These are phyloP conservation scores for Mercenaria mercenaria DNA, from an alignment of 1,140 invertebrate genomes.

Conservation along the genomic window DNA sequence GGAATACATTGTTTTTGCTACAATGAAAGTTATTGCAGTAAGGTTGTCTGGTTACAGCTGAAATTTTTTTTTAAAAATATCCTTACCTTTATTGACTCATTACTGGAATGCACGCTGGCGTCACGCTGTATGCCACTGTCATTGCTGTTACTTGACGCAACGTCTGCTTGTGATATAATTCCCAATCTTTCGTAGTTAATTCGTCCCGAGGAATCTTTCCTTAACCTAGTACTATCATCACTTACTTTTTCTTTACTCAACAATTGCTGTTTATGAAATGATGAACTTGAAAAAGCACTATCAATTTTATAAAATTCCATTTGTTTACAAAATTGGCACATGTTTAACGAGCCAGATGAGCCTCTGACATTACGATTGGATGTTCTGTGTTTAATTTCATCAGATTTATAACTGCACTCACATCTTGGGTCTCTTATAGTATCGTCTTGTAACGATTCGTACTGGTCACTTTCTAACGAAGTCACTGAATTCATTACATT, in stretches of 20 bases:
- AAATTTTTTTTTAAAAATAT: too few relatives aligned
- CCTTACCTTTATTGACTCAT: conserved; percentile 81
- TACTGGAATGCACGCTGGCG: conserved; percentile 78
- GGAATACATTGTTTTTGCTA: too few relatives aligned
- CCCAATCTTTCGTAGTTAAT: conserved; percentile 49
- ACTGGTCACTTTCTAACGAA: conserved; percentile 34
- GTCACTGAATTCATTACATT: conserved; percentile 39
- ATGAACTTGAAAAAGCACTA: not conserved
- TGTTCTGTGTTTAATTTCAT: not conserved
- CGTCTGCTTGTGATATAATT: conserved; percentile 69
- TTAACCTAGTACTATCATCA: not conserved
- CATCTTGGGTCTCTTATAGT: conserved; percentile 13
- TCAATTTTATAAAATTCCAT: conserved; percentile 28
- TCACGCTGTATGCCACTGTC: conserved; percentile 83
- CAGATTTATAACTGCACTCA: conserved; percentile 18
- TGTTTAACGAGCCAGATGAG: conserved; percentile 23
- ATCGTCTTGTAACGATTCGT: conserved; percentile 17
- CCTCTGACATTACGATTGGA: not conserved
- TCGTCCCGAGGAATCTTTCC: conserved; percentile 7
- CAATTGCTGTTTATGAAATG: not conserved
- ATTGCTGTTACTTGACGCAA: conserved; percentile 82
- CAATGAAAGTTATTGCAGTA: too few relatives aligned
- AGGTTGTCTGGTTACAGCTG: too few relatives aligned
- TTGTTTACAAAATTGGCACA: conserved; percentile 59
- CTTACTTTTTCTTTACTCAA: not conserved